These are phyloP conservation scores for Stegodyphus mimosarum DNA, from an alignment of 1,140 invertebrate genomes.

Conservation along the genomic window DNA sequence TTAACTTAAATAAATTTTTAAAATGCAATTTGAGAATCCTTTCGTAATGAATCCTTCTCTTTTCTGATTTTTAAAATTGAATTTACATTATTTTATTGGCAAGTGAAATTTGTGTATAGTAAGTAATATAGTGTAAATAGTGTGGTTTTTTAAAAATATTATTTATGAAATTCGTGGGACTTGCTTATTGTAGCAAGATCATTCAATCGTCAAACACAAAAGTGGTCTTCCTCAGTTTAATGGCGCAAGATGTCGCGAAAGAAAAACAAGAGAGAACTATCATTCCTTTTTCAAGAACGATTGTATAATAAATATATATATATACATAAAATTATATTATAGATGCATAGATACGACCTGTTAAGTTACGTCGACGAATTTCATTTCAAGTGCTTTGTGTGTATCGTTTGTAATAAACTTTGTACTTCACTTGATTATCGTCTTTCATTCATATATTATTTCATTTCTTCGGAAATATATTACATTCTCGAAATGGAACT, in stretches of 20 bases:
- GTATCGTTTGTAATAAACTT: slow-evolving; percentile 59
- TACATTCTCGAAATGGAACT: background rate
- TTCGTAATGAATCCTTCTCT: too few relatives aligned
- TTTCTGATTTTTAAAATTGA: too few relatives aligned
- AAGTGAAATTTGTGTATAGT: too few relatives aligned
- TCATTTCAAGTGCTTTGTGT: slow-evolving; percentile 53
- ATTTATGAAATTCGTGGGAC: too few relatives aligned
- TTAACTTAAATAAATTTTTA: too few relatives aligned
- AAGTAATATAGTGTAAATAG: too few relatives aligned
- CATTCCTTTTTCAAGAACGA: slow-evolving; percentile 32
- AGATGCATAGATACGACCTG: slow-evolving; percentile 23
- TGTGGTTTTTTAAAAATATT: too few relatives aligned
- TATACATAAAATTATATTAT: background rate
- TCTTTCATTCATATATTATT: background rate
- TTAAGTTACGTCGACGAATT: background rate
- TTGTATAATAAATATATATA: slow-evolving; percentile 7
- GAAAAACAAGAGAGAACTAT: background rate
- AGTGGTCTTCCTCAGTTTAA: slow-evolving; percentile 51
- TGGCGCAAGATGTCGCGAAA: slow-evolving; percentile 22
- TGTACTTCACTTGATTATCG: slow-evolving; percentile 20
- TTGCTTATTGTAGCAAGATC: background rate
- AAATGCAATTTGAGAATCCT: too few relatives aligned
- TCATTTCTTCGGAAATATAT: background rate
- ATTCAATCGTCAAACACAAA: slow-evolving; percentile 35
- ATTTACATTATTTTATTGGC: too few relatives aligned